Base-by-base conservation (phyloP, 2,797 vertebrate genomes). In the Orientallactaga sibirica region DNA sequence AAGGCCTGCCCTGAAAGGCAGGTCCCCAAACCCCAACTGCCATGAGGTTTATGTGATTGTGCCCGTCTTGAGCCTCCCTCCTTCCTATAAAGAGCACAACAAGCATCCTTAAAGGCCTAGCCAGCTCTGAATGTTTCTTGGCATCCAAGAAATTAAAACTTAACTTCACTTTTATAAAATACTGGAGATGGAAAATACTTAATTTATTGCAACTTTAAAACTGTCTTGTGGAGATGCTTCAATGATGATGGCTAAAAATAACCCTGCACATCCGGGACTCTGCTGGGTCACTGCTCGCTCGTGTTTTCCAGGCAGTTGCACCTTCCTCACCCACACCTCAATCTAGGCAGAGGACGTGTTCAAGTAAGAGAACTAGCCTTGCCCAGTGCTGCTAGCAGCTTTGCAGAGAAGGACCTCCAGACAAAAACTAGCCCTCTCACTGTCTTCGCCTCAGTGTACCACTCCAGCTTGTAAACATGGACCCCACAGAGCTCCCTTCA, bases 181-280 rank as follows among this genome's bases (percentile, higher is more conserved):
- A 43, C 22, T 55, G 4, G 22, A 62, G 25, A 62, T 79, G 43
- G n/a, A 73, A 70, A 81, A 84, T 19, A 24, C 41, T 73, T 81
- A 41, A 52, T 82, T 86, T 84, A 74, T 37, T 73, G 25, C 88
- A 68, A 66, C 55, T 25, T 67, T 66, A 86, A 76, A 92, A 90
- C 48, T 79, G 18, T 91, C 71, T 58, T 24, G 25, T 76, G 52
- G 86, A 41, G 33, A 62, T 91, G 66, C 64, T 85, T 87, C 22
- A 20, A 24, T 73, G 58, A 58, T 62, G 22, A 82, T 75, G n/a
- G 27, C 73, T 90, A 82, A 91, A 95, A 88, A 62, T 77, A 83
- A 58, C 70, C 24, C 6, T 27, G 22, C 70, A 22, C 9, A 24
- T 85, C 33, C 6, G 68, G 24, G 48, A 18, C 20, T 75, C 33